phyloP scores from a whole-genome alignment of 1,140 invertebrate species.

The Diachasmimorpha longicaudata region DNA sequence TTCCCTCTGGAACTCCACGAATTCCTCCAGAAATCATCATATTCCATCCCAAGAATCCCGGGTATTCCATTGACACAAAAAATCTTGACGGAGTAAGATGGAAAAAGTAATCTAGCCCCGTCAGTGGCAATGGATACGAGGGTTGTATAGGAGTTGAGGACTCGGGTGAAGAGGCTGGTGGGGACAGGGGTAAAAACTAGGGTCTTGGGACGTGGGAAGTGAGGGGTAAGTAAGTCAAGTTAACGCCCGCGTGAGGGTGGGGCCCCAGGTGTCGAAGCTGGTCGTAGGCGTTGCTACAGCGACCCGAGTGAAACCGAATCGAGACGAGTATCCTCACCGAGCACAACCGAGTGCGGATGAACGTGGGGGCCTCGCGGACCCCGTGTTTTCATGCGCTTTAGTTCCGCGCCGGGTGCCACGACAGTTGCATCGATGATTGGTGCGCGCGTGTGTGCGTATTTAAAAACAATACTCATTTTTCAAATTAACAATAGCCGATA shows the following conservation, averaged over 20 bases:
- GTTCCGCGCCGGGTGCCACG: constrained; percentile 62
- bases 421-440: constrained; percentile 56
- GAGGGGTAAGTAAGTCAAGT: constrained; percentile 31
- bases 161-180: background rate
- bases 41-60: too few relatives aligned
- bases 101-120: background rate
- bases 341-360: constrained; percentile 21
- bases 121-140: background rate
- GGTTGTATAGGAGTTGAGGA: background rate
- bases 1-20: too few relatives aligned
- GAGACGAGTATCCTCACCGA: background rate
- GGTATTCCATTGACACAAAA: too few relatives aligned
- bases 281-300: constrained; percentile 40
- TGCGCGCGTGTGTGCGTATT: constrained; percentile 50
- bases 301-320: constrained; percentile 32
- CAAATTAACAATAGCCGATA: background rate
- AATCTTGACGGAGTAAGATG: background rate
- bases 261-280: constrained; percentile 24
- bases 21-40: too few relatives aligned
- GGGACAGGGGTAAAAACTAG: background rate
- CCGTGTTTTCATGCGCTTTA: constrained; percentile 57
- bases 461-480: background rate
- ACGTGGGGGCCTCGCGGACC: constrained; percentile 48
- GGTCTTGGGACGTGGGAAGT: background rate
- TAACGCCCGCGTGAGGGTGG: constrained; percentile 52